phyloP scores from a whole-genome alignment of 2,888 invertebrate species.

The Eulithis testata region DNA sequence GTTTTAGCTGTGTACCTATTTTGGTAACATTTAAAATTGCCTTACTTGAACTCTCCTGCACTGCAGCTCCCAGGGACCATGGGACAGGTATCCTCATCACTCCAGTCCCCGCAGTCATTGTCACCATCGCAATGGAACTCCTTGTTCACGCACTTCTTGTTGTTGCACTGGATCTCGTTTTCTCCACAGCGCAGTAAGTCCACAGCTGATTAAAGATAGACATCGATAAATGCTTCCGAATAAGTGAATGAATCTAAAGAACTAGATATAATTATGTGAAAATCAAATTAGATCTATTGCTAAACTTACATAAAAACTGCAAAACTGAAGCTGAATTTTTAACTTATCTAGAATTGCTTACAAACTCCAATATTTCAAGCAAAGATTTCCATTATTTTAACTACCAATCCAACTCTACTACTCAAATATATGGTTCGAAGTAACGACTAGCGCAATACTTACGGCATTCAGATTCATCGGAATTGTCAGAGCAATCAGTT shows the following conservation, averaged over 20 bases:
- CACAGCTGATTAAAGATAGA: slow-evolving; percentile 54
- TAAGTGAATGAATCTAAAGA: too few relatives aligned
- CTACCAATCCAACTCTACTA: too few relatives aligned
- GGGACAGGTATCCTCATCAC: slow-evolving; percentile 92
- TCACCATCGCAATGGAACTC: slow-evolving; percentile 93
- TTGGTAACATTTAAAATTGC: background rate
- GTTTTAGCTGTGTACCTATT: background rate
- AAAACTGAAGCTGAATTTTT: too few relatives aligned
- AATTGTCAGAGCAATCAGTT: slow-evolving; percentile 89
- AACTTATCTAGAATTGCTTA: too few relatives aligned
- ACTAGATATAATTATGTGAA: too few relatives aligned
- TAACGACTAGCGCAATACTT: slow-evolving; percentile 55
- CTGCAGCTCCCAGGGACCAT: slow-evolving; percentile 87
- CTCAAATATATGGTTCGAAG: too few relatives aligned
- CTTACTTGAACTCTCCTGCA: slow-evolving; percentile 89
- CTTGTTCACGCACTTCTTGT: slow-evolving; percentile 89
- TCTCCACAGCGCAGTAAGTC: slow-evolving; percentile 87
- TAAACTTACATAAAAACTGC: too few relatives aligned
- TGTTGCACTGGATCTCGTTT: slow-evolving; percentile 90
- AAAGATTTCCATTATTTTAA: too few relatives aligned
- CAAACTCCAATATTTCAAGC: too few relatives aligned
- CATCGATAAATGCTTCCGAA: too few relatives aligned
- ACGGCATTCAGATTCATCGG: slow-evolving; percentile 90
- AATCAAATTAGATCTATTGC: too few relatives aligned
- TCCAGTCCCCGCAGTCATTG: slow-evolving; percentile 95